These are phyloP conservation scores for Pterobdella sp. DNA, from an alignment of 2,888 invertebrate species.

Conservation along the genomic window DNA sequence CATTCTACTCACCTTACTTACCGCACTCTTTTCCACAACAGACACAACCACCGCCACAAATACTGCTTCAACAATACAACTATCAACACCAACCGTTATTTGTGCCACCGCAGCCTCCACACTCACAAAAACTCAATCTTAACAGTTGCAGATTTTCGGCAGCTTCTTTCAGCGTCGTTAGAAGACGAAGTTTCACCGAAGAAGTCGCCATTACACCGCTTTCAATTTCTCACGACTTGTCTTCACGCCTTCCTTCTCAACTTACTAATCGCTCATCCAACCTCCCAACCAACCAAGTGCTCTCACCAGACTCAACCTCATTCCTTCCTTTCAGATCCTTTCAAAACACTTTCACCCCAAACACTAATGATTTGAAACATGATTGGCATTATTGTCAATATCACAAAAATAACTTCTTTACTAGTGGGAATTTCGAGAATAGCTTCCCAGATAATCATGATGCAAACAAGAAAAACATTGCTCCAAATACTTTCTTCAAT, in stretches of 20 bases:
- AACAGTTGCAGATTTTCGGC: constrained; percentile 19
- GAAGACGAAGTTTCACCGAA: constrained; percentile 26
- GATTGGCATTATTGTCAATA: too few species aligned
- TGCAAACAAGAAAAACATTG: too few species aligned
- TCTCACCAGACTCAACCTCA: not conserved
- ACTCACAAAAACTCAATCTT: not conserved
- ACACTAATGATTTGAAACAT: too few species aligned
- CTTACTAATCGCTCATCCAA: not conserved
- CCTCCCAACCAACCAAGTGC: not conserved
- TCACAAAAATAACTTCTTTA: too few species aligned
- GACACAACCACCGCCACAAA: not conserved
- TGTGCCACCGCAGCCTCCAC: constrained; percentile 9
- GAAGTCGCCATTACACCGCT: constrained; percentile 24
- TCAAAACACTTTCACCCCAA: not conserved
- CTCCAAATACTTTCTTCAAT: too few species aligned
- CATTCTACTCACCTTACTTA: not conserved
- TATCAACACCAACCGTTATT: constrained; percentile 2
- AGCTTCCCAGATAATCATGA: too few species aligned
- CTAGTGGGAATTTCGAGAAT: too few species aligned
- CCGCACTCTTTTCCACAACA: constrained; percentile 4
- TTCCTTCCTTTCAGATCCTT: not conserved
- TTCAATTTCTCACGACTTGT: not conserved
- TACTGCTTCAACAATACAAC: constrained; percentile 9
- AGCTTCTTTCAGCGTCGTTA: constrained; percentile 24
- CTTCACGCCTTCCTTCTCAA: too few species aligned